These are phyloP conservation scores for Lasioglossum vierecki DNA, from an alignment of 2,888 invertebrate genomes.

Conservation along the genomic window DNA sequence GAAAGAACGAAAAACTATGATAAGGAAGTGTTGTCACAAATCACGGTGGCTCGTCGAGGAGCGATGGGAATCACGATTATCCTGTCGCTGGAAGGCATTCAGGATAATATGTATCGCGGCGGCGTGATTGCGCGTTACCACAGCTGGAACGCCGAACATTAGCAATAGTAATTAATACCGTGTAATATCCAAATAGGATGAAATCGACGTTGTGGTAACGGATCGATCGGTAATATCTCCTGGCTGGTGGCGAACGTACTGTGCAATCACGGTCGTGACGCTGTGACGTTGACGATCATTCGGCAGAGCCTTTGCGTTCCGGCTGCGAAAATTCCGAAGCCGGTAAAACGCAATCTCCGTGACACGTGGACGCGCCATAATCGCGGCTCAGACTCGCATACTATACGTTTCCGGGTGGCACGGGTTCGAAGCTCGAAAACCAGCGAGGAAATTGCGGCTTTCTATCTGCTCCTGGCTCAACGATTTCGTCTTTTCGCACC, in stretches of 20 bases:
- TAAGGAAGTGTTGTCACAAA: background rate
- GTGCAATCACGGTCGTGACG: background rate
- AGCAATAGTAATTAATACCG: conserved; percentile 60
- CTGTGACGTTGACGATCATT: background rate
- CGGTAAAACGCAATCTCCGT: conserved; percentile 30
- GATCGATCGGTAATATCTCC: conserved; percentile 46
- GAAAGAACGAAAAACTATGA: background rate
- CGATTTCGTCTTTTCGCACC: background rate
- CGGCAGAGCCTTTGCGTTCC: background rate
- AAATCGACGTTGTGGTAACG: conserved; percentile 44
- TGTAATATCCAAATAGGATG: conserved; percentile 58
- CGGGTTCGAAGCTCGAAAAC: conserved; percentile 3
- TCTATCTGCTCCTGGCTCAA: conserved; percentile 21
- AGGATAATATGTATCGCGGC: conserved; percentile 48
- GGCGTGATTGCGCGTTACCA: conserved; percentile 46
- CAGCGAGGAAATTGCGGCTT: conserved; percentile 47
- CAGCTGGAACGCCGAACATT: conserved; percentile 39
- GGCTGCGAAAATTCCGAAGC: conserved; percentile 23
- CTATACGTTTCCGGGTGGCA: conserved; percentile 18
- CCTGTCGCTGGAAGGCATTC: conserved; percentile 39
- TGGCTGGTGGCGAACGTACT: background rate
- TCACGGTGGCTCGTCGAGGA: background rate
- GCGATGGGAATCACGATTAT: conserved; percentile 20
- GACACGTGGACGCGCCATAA: conserved; percentile 28
- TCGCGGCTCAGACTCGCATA: conserved; percentile 36